phyloP scores from a whole-genome alignment of 2,888 invertebrate species.

The Melitaea athalia region DNA sequence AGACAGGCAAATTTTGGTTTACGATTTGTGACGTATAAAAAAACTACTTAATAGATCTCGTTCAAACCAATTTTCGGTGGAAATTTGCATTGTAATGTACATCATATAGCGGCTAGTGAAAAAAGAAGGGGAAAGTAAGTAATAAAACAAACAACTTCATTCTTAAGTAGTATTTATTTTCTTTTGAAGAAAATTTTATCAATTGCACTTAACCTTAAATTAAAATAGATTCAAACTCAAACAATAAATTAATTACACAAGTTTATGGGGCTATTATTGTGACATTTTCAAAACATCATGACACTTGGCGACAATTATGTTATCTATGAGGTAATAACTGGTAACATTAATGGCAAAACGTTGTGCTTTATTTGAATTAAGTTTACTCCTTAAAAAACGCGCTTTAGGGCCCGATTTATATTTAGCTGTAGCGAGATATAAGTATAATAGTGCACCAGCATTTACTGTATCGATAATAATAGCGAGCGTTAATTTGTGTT shows the following conservation, averaged over 20 bases:
- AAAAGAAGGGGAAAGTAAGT: not conserved
- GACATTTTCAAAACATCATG: not conserved
- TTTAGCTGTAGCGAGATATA: no score
- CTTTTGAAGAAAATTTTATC: conserved; percentile 8
- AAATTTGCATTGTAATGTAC: no score
- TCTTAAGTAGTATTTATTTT: conserved; percentile 15
- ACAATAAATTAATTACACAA: not conserved
- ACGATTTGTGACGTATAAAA: no score
- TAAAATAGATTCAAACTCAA: not conserved
- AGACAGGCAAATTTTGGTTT: no score
- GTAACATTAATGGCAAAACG: conserved; percentile 24
- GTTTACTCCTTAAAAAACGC: no score
- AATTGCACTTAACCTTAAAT: conserved; percentile 12
- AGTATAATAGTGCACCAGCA: no score
- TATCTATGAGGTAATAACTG: conserved; percentile 21
- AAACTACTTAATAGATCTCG: no score
- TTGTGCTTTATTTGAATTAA: conserved; percentile 4
- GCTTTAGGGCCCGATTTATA: no score
- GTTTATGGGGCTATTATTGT: not conserved
- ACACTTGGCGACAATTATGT: not conserved
- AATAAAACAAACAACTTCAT: conserved; percentile 4
- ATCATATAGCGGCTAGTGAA: not conserved
- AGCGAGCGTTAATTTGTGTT: no score
- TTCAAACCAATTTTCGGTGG: no score
- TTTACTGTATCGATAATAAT: not conserved